Conservation (phyloP, 2,113 vertebrate species). For the Neofelis nebulosa region DNA sequence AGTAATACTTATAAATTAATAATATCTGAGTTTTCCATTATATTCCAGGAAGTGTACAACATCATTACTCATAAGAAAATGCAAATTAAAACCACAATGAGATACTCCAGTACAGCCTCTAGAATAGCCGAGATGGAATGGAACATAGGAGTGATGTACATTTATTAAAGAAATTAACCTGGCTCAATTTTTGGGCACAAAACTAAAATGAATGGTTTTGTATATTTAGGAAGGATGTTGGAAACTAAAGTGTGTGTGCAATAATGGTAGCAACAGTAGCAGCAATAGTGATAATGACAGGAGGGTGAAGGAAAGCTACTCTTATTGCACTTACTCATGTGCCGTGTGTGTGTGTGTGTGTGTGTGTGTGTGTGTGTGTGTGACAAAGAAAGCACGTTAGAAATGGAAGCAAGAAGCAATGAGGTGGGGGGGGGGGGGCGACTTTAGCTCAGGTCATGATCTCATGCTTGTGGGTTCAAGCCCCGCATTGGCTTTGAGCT, state of each 20-base stretch:
- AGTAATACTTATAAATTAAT: not conserved
- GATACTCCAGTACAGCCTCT: not conserved
- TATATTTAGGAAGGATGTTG: not conserved
- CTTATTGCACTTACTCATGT: not conserved
- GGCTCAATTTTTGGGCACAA: not conserved
- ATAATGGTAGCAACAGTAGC: not conserved
- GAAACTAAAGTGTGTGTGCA: not conserved
- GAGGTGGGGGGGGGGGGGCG: too few species aligned
- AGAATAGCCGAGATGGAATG: not conserved
- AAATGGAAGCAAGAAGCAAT: constrained; percentile 5
- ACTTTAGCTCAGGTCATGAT: too few species aligned
- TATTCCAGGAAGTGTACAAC: not conserved
- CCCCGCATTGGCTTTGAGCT: too few species aligned
- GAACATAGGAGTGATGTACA: not conserved
- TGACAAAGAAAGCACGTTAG: not conserved
- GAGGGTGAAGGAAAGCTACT: not conserved
- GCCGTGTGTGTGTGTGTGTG: not conserved
- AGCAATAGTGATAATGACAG: not conserved
- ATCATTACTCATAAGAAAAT: not conserved
- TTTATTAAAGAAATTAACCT: not conserved
- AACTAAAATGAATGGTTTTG: not conserved
- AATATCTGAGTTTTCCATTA: constrained; percentile 17
- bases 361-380: too few species aligned
- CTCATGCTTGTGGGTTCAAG: too few species aligned
- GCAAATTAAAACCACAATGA: not conserved